Evolutionary conservation across 1,140 invertebrate species (phyloP), one percentile per base, ranked within the genome.

Genomic region (Heterodera schachtii): DNA sequence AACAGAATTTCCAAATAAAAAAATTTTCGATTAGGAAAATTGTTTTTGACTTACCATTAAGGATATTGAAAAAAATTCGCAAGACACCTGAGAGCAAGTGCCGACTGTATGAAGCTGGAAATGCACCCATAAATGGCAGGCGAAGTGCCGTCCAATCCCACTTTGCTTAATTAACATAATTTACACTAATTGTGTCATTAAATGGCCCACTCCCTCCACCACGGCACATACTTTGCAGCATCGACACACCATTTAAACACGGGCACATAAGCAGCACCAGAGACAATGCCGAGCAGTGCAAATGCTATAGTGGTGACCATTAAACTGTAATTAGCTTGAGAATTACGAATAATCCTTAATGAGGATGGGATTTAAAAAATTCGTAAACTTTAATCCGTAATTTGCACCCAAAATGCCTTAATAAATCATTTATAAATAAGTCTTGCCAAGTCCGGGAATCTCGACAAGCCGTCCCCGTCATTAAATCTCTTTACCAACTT

Each of bases 241-340:
- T 9, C 46, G 16, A 13, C 44, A 0, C 21, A 13, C 31, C 21
- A 64, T 21, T 31, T 31, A 31, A 31, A 31, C 31, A 31, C 31
- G 31, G 31, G 31, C 31, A 31, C 31, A 31, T 31, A 31, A 31
- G 31, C 31, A 31, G 31, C 31, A 31, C 31, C 31, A 31, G 31
- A 31, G 0, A 31, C 31, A 4, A 76, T 76, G 31, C 75, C 75
- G 41, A 76, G 75, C 52, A 76, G n/a, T 21, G 75, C 75, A 70
- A 76, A 76, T 8, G 75, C 52, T 5, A 57, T n/a, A 43, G 44
- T 49, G 64, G 64, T 76, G 41, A 76, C 16, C 31, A 76, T 46
- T n/a, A 73, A 73, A 73, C 52, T 76, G 9, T 49, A 47, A n/a
- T n/a, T n/a, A 1, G 21, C 31, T 47, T 46, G 49, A n/a, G 49